These are phyloP conservation scores for Ceratoteleas bidentatus DNA, from an alignment of 1,140 invertebrate genomes.

Conservation along the genomic window DNA sequence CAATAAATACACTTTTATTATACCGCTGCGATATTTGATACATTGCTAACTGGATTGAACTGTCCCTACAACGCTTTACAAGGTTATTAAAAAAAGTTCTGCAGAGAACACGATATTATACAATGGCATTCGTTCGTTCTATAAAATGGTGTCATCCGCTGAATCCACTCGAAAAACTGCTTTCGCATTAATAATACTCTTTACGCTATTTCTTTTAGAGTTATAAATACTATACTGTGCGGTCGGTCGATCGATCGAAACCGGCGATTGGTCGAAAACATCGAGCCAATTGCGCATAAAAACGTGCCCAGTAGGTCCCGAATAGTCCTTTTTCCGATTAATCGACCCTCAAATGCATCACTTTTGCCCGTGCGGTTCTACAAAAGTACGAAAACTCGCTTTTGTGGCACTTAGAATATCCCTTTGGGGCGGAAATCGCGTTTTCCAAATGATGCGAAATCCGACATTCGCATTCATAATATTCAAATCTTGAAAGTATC, in stretches of 20 bases:
- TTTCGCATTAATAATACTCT: slow-evolving; percentile 33
- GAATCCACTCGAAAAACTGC: background rate
- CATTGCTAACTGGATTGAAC: slow-evolving; percentile 37
- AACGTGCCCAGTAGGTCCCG: too few relatives aligned
- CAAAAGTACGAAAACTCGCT: slow-evolving; percentile 28
- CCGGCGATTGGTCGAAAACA: too few relatives aligned
- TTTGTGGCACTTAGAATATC: background rate
- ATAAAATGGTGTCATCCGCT: background rate
- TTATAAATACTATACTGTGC: slow-evolving; percentile 32
- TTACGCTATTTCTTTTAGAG: slow-evolving; percentile 18
- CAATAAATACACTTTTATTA: slow-evolving; percentile 54
- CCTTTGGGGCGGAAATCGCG: slow-evolving; percentile 3
- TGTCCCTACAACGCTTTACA: slow-evolving; percentile 23
- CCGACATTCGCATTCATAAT: too few relatives aligned
- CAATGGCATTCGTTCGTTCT: slow-evolving; percentile 44
- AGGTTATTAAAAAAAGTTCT: slow-evolving; percentile 14
- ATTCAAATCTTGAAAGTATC: background rate
- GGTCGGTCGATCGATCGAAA: slow-evolving; percentile 16
- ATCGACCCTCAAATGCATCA: slow-evolving; percentile 17
- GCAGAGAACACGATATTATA: slow-evolving; percentile 23
- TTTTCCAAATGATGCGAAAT: background rate
- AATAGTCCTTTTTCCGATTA: background rate
- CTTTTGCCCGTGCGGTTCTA: slow-evolving; percentile 6
- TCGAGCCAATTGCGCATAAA: background rate
- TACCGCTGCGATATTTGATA: slow-evolving; percentile 25